Conservation (phyloP, 2,888 invertebrate species). For the Carcina quercana region DNA sequence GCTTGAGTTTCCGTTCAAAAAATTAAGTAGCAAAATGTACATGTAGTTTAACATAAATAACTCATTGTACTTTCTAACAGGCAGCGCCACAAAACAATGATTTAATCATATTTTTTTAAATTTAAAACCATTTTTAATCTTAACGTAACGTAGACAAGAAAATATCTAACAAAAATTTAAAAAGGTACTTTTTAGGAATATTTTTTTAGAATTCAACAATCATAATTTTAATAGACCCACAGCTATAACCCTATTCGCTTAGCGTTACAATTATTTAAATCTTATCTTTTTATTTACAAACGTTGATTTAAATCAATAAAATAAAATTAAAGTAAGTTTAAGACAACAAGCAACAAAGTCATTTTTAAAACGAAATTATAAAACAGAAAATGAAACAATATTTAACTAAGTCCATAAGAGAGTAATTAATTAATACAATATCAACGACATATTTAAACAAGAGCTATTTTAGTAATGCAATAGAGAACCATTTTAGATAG, state of each 20-base stretch:
- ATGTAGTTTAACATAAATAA: conserved; percentile 40
- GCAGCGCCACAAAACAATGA: conserved; percentile 38
- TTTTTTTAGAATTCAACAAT: conserved; percentile 61
- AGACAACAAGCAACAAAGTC: conserved; percentile 7
- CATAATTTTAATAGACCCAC: conserved; percentile 36
- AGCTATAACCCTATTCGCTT: conserved; percentile 42
- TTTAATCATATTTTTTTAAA: conserved; percentile 49
- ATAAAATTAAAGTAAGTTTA: conserved; percentile 18
- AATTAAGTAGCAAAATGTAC: conserved; percentile 48
- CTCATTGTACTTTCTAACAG: conserved; percentile 55
- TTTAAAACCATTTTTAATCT: conserved; percentile 29
- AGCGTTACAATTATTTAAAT: conserved; percentile 42
- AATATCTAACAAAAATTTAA: conserved; percentile 45
- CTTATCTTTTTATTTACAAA: conserved; percentile 38
- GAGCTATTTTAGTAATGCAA: neutral
- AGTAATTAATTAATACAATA: no score
- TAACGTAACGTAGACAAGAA: conserved; percentile 42
- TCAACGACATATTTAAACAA: no score
- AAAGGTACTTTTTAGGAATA: conserved; percentile 71
- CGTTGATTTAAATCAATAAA: conserved; percentile 18
- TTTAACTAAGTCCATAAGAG: no score
- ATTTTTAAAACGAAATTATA: neutral
- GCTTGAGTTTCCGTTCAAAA: conserved; percentile 41
- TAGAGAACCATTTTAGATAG: neutral
- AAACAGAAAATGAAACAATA: neutral